Conservation (phyloP, 2,888 invertebrate genomes). For the Hyalella azteca region DNA sequence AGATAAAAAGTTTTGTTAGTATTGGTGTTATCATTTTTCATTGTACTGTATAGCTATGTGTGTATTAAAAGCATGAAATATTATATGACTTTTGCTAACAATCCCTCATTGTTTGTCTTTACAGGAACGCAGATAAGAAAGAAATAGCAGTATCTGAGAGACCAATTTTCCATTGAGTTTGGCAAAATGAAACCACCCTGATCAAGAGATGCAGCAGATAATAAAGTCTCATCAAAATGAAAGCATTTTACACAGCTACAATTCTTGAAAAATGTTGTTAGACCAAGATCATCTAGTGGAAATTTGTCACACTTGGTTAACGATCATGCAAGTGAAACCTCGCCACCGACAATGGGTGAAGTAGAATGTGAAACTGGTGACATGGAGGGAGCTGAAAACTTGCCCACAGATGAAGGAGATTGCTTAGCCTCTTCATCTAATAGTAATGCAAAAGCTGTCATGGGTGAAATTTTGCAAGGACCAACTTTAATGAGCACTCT, state of each 20-base stretch:
- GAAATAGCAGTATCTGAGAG: constrained; percentile 47
- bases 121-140: constrained; percentile 30
- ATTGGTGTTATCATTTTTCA: no score
- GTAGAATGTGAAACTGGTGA: constrained; percentile 9
- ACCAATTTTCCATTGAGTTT: constrained; percentile 44
- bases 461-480: no score
- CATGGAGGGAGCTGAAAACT: neutral
- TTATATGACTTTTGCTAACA: no score
- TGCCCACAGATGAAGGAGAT: neutral
- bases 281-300: constrained; percentile 40
- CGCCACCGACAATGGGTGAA: neutral
- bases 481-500: no score
- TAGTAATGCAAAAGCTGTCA: neutral
- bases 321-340: constrained; percentile 20
- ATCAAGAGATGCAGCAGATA: constrained; percentile 45
- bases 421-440: no score
- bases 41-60: neutral
- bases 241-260: constrained; percentile 42
- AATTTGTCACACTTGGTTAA: constrained; percentile 37
- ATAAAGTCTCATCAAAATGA: constrained; percentile 43
- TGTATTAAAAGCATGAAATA: no score
- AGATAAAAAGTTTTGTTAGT: no score
- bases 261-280: constrained; percentile 44
- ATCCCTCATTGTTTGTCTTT: constrained; percentile 38
- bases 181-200: constrained; percentile 40